Evolutionary conservation across 2,797 vertebrate genomes (phyloP).

Genomic region (Channa striata): DNA sequence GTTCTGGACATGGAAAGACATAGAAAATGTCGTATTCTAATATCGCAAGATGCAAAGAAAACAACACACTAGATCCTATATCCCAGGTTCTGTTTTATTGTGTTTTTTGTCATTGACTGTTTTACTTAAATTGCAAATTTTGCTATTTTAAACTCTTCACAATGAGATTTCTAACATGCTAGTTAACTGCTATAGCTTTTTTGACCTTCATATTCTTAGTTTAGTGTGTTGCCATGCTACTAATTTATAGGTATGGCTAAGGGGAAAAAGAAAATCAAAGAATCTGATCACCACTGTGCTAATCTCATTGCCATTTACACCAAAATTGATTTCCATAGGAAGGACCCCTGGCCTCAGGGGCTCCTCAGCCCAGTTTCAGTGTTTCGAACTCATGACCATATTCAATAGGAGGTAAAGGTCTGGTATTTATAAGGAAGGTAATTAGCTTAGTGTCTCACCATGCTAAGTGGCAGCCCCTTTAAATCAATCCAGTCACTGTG

Average conservation of each 20-base stretch:
- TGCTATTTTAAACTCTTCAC: too few relatives aligned
- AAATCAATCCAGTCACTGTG: conserved; percentile 69
- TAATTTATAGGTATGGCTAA: neutral
- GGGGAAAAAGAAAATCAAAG: conserved; percentile 44
- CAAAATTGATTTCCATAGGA: conserved; percentile 76
- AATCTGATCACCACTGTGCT: conserved; percentile 50
- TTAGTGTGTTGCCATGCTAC: too few relatives aligned
- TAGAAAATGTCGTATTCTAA: too few relatives aligned
- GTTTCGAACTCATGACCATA: conserved; percentile 58
- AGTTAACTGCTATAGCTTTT: too few relatives aligned
- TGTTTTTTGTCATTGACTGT: too few relatives aligned
- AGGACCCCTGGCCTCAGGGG: conserved; percentile 50
- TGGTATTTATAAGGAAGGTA: conserved; percentile 70
- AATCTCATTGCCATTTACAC: conserved; percentile 78
- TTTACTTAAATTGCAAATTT: too few relatives aligned
- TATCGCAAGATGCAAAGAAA: too few relatives aligned
- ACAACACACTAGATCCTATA: too few relatives aligned
- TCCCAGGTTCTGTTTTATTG: too few relatives aligned
- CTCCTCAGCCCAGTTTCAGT: conserved; percentile 53
- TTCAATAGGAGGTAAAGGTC: conserved; percentile 72
- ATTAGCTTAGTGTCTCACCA: conserved; percentile 74
- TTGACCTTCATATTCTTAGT: too few relatives aligned
- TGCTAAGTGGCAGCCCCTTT: conserved; percentile 57
- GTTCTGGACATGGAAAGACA: too few relatives aligned
- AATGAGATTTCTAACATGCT: too few relatives aligned